Evolutionary conservation across 2,888 invertebrate genomes (phyloP).

Genomic region (Serripes groenlandicus): DNA sequence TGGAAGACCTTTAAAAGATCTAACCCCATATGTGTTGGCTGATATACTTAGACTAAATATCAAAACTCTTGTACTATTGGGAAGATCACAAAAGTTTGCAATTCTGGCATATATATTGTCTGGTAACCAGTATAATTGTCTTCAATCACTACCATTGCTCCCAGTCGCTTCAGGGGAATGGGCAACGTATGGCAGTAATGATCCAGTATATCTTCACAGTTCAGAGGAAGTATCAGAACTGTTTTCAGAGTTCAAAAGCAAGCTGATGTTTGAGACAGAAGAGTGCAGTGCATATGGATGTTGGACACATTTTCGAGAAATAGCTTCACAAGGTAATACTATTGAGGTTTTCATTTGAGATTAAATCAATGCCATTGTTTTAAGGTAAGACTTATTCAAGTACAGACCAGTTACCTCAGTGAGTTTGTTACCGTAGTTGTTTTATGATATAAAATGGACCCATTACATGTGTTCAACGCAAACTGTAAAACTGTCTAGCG

Average conservation of each 20-base stretch:
- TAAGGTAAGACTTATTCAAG: too few relatives aligned
- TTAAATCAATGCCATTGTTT: too few relatives aligned
- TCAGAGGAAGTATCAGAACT: conserved; percentile 30
- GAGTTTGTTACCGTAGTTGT: too few relatives aligned
- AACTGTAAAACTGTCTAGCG: too few relatives aligned
- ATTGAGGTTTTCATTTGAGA: too few relatives aligned
- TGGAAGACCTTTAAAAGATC: neutral
- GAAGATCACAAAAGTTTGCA: neutral
- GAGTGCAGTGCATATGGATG: too few relatives aligned
- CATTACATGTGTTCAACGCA: too few relatives aligned
- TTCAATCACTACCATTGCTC: neutral
- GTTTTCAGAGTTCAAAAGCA: conserved; percentile 52
- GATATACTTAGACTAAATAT: conserved; percentile 1
- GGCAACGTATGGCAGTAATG: neutral
- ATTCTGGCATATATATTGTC: neutral
- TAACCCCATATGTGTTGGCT: conserved; percentile 1
- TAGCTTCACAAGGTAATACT: too few relatives aligned
- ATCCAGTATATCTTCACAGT: conserved; percentile 25
- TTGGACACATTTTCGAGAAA: too few relatives aligned
- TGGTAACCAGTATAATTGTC: neutral
- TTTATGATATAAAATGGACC: too few relatives aligned
- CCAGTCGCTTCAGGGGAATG: conserved; percentile 11
- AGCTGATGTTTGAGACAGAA: neutral
- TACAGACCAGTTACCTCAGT: too few relatives aligned
- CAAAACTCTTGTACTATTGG: neutral